A percentile compares a stretch with the other conserved stretches of the same genome.
These are phyloP conservation scores for Sminthopsis crassicaudata DNA, from an alignment of 2,113 vertebrate genomes.

Conservation along the genomic window DNA sequence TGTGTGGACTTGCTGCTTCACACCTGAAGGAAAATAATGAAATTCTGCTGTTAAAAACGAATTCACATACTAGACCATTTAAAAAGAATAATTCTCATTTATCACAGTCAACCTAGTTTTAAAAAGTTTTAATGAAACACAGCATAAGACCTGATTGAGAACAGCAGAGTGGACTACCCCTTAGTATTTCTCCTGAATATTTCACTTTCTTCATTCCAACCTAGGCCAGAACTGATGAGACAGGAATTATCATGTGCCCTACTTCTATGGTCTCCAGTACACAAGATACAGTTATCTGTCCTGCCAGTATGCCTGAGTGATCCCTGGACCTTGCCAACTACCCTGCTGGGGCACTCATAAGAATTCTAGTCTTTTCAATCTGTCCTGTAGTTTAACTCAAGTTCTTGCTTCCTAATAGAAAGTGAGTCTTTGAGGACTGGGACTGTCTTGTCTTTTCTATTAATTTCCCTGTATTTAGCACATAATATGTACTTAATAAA, in stretches of 20 bases:
- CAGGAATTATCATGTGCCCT: not conserved
- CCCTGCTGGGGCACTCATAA: not conserved
- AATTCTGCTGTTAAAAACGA: not conserved
- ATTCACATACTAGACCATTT: slow-evolving; percentile 4
- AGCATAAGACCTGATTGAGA: not conserved
- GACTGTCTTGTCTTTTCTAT: not conserved
- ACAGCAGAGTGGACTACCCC: not conserved
- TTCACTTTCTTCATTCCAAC: not conserved
- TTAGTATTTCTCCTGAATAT: not conserved
- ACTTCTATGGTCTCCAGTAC: not conserved
- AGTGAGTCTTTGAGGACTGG: not conserved
- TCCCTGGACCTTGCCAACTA: not conserved
- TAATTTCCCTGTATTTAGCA: not conserved
- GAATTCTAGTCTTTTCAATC: not conserved
- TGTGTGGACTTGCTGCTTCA: slow-evolving; percentile 91
- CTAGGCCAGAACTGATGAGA: not conserved
- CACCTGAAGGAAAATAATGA: slow-evolving; percentile 83
- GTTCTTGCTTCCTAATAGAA: not conserved
- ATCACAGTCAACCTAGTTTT: not conserved
- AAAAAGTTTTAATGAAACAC: not conserved
- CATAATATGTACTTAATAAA: not conserved
- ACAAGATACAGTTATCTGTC: not conserved
- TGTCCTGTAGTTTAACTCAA: not conserved
- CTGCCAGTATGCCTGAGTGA: not conserved
- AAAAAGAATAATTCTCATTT: not conserved